Conservation (phyloP, 2,888 invertebrate species). For the Tribolium freemani region DNA sequence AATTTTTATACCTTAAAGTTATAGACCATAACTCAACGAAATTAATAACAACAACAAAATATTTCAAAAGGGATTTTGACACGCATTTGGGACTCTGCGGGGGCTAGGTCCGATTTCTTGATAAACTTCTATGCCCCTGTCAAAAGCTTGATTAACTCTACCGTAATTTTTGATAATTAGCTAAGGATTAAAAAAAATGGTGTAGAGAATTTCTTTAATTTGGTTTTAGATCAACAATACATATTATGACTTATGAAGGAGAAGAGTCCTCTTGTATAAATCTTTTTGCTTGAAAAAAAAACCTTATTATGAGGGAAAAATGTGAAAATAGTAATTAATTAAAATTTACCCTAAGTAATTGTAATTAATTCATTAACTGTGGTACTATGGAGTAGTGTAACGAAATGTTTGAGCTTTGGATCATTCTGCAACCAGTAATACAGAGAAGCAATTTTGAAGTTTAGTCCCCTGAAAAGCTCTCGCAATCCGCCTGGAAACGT, state of each 20-base stretch:
- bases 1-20: constrained; percentile 33
- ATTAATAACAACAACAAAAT: constrained; percentile 28
- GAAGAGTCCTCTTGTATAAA: no score
- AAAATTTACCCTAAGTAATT: no score
- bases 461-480: neutral
- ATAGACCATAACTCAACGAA: constrained; percentile 27
- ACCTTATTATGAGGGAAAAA: no score
- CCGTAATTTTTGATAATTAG: neutral
- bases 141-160: neutral
- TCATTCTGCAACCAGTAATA: neutral
- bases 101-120: neutral
- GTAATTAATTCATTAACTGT: no score
- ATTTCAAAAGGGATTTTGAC: neutral
- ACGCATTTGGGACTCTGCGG: constrained; percentile 4
- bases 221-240: no score
- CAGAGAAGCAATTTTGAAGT: neutral
- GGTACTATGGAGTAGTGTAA: no score
- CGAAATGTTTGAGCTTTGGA: no score
- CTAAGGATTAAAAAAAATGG: no score
- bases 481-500: neutral
- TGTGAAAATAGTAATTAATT: no score
- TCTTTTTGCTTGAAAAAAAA: no score
- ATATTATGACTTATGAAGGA: no score
- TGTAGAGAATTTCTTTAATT: neutral
- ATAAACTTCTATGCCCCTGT: neutral